Evolutionary conservation across 2,797 vertebrate species (phyloP).

Genomic region (Urosaurus nigricauda): DNA sequence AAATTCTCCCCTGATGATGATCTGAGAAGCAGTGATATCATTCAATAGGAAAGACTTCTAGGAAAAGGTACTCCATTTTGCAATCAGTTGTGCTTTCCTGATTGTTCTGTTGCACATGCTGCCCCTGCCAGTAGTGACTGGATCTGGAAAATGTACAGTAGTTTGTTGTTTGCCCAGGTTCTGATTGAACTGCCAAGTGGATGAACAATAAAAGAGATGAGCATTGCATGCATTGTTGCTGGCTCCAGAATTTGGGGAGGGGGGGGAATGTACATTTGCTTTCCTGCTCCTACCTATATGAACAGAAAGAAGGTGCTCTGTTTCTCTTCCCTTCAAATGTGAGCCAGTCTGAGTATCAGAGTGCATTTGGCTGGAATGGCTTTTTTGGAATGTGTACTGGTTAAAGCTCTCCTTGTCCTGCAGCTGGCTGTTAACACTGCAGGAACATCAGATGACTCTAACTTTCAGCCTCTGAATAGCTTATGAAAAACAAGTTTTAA

Average conservation of each 20-base stretch:
- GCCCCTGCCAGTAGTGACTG: too few relatives aligned
- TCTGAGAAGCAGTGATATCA: neutral
- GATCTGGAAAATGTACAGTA: neutral
- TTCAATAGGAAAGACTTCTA: neutral
- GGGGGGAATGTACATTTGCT: too few relatives aligned
- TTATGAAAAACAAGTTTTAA: neutral
- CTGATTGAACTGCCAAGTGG: neutral
- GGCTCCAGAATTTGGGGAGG: neutral
- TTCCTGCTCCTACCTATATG: neutral
- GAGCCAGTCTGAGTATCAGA: neutral
- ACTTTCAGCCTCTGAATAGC: neutral
- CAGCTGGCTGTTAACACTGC: neutral
- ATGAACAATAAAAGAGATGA: neutral
- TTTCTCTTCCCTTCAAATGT: constrained; percentile 33
- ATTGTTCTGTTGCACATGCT: neutral
- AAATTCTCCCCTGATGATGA: too few relatives aligned
- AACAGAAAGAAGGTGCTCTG: constrained; percentile 23
- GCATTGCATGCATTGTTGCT: neutral
- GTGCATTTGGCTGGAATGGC: neutral
- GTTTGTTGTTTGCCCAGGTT: neutral
- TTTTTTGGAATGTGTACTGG: accelerated
- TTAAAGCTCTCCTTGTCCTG: neutral
- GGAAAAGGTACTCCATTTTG: neutral
- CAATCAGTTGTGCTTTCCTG: too few relatives aligned
- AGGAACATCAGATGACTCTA: neutral